A percentile compares a stretch with the other conserved stretches of the same genome.
These are phyloP conservation scores for Drosophila seguyi DNA, from an alignment of 1,140 invertebrate species.

Conservation along the genomic window DNA sequence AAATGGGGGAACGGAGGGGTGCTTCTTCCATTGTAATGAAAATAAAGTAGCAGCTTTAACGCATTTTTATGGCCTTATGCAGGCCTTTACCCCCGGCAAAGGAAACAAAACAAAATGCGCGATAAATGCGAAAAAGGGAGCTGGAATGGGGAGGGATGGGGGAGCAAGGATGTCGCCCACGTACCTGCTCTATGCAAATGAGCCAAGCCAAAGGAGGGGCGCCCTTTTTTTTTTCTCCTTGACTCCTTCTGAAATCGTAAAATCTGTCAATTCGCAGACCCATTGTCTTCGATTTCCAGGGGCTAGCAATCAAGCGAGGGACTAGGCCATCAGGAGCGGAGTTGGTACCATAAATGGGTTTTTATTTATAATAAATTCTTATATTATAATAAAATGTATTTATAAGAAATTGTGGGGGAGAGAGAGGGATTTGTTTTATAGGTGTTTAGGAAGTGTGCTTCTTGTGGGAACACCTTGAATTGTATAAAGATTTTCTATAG, in stretches of 20 bases:
- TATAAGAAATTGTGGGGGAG: not conserved
- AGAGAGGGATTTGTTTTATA: not conserved
- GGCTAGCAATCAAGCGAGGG: conserved; percentile 22
- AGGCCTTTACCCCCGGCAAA: not conserved
- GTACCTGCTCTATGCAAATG: conserved; percentile 71
- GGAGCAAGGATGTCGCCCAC: not conserved
- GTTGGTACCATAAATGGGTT: too few relatives aligned
- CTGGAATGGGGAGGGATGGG: not conserved
- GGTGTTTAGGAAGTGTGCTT: not conserved
- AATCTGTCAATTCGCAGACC: conserved; percentile 77
- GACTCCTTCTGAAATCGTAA: conserved; percentile 49
- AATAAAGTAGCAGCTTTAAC: conserved; percentile 82
- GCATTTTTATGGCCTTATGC: conserved; percentile 70
- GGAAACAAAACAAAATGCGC: conserved; percentile 36
- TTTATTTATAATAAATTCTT: not conserved
- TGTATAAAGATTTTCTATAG: too few relatives aligned
- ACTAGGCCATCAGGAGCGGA: not conserved
- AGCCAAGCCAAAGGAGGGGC: conserved; percentile 13
- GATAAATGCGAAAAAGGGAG: conserved; percentile 38
- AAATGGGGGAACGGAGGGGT: too few relatives aligned
- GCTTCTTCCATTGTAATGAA: conserved; percentile 54
- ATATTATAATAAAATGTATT: too few relatives aligned
- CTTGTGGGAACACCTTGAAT: too few relatives aligned
- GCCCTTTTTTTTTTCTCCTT: not conserved
- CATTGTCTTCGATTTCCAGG: conserved; percentile 73